These are phyloP conservation scores for Brachionus rotundiformis DNA, from an alignment of 1,140 invertebrate species.

Conservation along the genomic window DNA sequence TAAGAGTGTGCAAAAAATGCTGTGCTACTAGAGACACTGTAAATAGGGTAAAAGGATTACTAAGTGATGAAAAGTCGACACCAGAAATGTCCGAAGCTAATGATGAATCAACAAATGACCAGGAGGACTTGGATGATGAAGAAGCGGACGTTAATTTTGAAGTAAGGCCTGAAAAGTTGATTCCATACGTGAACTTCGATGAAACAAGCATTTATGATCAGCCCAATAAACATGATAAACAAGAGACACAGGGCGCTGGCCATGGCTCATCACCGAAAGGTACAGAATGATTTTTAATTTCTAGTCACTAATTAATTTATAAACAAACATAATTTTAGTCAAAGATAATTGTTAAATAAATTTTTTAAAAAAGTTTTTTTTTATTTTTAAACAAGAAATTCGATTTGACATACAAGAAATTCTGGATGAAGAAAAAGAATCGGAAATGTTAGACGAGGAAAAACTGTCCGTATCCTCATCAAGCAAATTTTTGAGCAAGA, in stretches of 20 bases:
- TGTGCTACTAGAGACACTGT: conserved; percentile 24
- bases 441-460: not conserved
- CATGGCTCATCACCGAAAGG: not conserved
- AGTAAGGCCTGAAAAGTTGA: conserved; percentile 14
- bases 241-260: not conserved
- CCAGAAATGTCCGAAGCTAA: conserved; percentile 6
- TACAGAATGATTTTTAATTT: conserved; percentile 12
- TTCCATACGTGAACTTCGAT: not conserved
- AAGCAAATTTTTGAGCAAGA: conserved; percentile 26
- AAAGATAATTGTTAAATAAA: not conserved
- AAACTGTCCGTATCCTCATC: conserved; percentile 20
- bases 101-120: conserved; percentile 9
- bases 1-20: conserved; percentile 47
- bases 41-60: conserved; percentile 1
- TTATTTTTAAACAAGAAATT: conserved; percentile 12
- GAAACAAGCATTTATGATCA: conserved; percentile 25
- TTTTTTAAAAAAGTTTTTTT: conserved; percentile 10
- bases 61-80: conserved; percentile 12
- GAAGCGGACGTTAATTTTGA: conserved; percentile 42
- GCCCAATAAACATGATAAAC: not conserved
- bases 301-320: not conserved
- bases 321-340: not conserved
- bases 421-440: not conserved
- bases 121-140: conserved; percentile 23
- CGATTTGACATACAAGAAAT: not conserved